phyloP scores from a whole-genome alignment of 2,888 invertebrate genomes.

The Lamellibrachia columna region DNA sequence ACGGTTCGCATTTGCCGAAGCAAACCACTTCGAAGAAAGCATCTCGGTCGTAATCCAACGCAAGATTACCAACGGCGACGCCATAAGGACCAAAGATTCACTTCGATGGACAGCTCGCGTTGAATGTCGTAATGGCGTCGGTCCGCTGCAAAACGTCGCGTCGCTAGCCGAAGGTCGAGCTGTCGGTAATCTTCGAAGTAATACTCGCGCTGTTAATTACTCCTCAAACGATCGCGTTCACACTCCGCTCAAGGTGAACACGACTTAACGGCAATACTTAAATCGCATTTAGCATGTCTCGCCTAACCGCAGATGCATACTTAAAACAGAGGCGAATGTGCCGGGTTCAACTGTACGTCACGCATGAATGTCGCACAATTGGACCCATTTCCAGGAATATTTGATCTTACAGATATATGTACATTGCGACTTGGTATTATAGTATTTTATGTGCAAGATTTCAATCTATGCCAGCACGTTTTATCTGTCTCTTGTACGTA shows the following conservation, averaged over 20 bases:
- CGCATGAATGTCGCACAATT: no score
- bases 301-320: neutral
- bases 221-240: conserved; percentile 7
- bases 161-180: neutral
- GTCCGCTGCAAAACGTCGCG: neutral
- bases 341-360: neutral
- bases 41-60: neutral
- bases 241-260: neutral
- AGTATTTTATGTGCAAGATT: no score
- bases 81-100: neutral
- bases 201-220: neutral
- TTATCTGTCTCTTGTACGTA: no score
- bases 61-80: neutral
- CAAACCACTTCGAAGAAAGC: neutral
- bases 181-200: neutral
- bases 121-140: neutral
- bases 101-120: neutral
- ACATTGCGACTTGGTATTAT: no score
- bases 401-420: no score
- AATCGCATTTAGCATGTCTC: neutral
- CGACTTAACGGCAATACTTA: neutral
- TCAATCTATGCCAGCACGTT: no score
- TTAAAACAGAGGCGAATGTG: neutral
- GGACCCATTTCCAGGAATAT: no score
- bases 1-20: neutral